These are phyloP conservation scores for Calcarius lapponicus DNA, from an alignment of 2,797 vertebrate genomes.

Conservation along the genomic window DNA sequence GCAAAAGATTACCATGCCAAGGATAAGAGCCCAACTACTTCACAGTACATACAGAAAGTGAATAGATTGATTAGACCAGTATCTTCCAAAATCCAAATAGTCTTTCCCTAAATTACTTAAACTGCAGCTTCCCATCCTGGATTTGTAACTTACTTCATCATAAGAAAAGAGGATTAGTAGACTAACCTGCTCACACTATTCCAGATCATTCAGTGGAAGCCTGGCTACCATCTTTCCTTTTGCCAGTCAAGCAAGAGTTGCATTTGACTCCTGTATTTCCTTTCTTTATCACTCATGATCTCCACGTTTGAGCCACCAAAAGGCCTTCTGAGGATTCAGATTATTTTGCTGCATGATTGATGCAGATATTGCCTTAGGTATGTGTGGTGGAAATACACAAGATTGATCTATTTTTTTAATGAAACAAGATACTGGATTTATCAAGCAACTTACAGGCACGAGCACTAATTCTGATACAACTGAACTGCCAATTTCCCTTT, in stretches of 20 bases:
- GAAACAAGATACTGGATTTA: neutral
- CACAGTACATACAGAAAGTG: neutral
- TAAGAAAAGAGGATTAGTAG: too few species aligned
- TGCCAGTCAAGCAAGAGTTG: neutral
- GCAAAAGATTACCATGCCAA: neutral
- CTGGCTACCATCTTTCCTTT: neutral
- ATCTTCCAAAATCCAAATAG: neutral
- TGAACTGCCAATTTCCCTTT: neutral
- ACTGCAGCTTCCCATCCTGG: neutral
- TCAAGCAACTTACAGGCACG: neutral
- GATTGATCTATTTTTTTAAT: neutral
- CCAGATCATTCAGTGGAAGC: neutral
- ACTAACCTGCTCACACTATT: neutral
- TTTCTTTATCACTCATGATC: neutral
- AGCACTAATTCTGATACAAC: neutral
- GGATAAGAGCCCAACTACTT: neutral
- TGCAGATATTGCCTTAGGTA: neutral
- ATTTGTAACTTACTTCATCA: neutral
- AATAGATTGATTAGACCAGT: neutral
- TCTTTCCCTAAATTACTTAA: neutral
- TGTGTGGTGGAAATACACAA: neutral
- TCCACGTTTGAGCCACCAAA: neutral
- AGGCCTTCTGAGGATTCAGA: neutral
- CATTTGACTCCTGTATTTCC: neutral
- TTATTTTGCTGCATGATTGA: neutral